Conservation (phyloP, 2,888 invertebrate species). For the Ferrisia virgata region DNA sequence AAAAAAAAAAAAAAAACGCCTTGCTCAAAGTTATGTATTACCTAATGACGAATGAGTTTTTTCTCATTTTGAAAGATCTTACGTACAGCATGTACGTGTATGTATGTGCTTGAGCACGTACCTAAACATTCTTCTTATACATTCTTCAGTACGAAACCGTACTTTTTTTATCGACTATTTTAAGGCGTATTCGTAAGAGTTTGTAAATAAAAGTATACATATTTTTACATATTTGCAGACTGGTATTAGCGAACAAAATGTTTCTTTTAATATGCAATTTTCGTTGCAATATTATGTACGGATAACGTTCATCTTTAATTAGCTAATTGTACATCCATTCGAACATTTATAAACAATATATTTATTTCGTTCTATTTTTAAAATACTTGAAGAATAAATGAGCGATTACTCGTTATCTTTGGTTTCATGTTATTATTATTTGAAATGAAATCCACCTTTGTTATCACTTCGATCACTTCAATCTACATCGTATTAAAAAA, state of each 20-base stretch:
- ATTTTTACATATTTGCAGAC: not conserved
- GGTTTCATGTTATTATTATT: no score
- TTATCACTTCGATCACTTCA: no score
- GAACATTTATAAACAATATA: not conserved
- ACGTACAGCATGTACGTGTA: no score
- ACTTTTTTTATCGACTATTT: constrained; percentile 1
- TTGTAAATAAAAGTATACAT: not conserved
- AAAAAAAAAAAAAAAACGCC: not conserved
- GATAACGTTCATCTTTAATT: not conserved
- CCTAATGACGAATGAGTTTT: not conserved
- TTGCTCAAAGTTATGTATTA: not conserved
- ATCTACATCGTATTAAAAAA: no score
- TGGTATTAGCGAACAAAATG: not conserved
- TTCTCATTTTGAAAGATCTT: not conserved
- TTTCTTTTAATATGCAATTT: not conserved
- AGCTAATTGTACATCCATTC: not conserved
- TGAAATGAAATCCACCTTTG: no score
- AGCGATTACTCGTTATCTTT: not conserved
- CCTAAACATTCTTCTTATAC: not conserved
- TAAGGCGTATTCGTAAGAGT: not conserved
- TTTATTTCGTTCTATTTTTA: not conserved
- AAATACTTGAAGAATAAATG: not conserved
- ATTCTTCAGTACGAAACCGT: not conserved
- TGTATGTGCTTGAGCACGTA: not conserved
- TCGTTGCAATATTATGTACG: not conserved